These are phyloP conservation scores for Callipepla squamata DNA, from an alignment of 2,113 vertebrate genomes.

Conservation along the genomic window DNA sequence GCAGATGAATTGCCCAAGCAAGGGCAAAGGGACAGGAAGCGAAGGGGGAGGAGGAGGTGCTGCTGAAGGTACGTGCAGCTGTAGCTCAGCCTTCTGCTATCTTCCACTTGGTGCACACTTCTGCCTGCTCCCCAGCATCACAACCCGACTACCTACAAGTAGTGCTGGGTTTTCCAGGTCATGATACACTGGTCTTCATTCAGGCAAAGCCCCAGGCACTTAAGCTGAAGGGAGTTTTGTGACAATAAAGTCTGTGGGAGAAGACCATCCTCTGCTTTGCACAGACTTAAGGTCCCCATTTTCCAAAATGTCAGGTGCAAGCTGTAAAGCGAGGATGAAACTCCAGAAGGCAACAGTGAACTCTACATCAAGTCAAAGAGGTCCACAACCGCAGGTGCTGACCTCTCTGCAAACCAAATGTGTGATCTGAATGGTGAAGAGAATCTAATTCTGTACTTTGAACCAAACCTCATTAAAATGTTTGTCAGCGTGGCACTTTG, in stretches of 20 bases:
- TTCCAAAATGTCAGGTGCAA: background rate
- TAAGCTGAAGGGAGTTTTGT: background rate
- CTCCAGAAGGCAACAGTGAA: background rate
- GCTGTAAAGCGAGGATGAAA: background rate
- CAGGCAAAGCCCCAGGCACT: background rate
- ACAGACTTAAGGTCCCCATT: background rate
- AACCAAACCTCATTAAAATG: background rate
- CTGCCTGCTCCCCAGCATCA: background rate
- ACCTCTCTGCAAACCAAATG: background rate
- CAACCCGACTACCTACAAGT: background rate
- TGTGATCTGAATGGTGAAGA: background rate
- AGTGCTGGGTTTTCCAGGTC: background rate
- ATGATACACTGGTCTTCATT: background rate
- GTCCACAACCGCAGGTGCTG: rapidly evolving
- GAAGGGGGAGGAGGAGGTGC: slow-evolving; percentile 45
- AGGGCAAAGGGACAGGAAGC: slow-evolving; percentile 69
- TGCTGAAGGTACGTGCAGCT: slow-evolving; percentile 45
- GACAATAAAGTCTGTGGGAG: background rate
- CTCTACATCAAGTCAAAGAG: rapidly evolving
- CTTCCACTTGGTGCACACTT: background rate
- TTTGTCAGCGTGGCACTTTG: background rate
- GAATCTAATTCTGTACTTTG: background rate
- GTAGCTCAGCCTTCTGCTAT: background rate
- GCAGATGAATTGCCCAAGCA: slow-evolving; percentile 65
- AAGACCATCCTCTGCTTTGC: background rate